Base-by-base conservation (phyloP, 2,888 invertebrate genomes). In the Hedychridium roseum region DNA sequence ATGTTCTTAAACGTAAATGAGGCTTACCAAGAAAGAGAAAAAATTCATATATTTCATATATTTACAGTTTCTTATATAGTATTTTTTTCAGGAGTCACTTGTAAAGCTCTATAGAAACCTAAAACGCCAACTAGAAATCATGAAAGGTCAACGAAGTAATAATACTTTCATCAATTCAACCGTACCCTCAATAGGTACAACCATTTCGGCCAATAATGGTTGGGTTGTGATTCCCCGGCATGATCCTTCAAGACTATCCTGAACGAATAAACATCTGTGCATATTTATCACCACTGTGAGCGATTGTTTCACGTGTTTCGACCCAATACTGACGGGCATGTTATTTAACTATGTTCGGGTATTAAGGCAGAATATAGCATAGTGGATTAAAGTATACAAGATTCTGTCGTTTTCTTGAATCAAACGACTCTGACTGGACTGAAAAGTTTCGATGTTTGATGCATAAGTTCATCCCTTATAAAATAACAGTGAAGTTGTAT, bases 101-200 rank as follows among this genome's bases (percentile, higher is more conserved):
- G 81, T 86, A 64, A 84, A 88, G 69, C 81, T 89, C 14, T 87
- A 87, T 75, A 82, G 84, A 67, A 86, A 86, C 57, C 79, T 90
- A 32, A 85, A 85, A 66, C 83, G 85, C 57, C 89, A 90, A 69
- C 78, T 87, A 60, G 84, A 87, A 68, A 75, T 81, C 32, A 80
- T 82, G 62, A 73, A 73, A 50, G 60, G 80, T 77, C 69, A 81
- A 74, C 42, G 82, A 78, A 56, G 54, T 17, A 56, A 46, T 9
- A 50, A 43, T 20, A 43, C 43, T 2, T 21, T 47, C 9, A 34
- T 34, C n/a, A 54, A 50, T 3, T 21, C 34, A 30, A 23, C 27
- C 26, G 32, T 27, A 26, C 54, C 58, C 38, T 37, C 54, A 44
- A 47, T 47, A 40, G 57, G 54, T 11, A 50, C 58, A 5, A 61